These are phyloP conservation scores for Typhlichthys eigenmanni DNA, from an alignment of 2,797 vertebrate species.

Conservation along the genomic window DNA sequence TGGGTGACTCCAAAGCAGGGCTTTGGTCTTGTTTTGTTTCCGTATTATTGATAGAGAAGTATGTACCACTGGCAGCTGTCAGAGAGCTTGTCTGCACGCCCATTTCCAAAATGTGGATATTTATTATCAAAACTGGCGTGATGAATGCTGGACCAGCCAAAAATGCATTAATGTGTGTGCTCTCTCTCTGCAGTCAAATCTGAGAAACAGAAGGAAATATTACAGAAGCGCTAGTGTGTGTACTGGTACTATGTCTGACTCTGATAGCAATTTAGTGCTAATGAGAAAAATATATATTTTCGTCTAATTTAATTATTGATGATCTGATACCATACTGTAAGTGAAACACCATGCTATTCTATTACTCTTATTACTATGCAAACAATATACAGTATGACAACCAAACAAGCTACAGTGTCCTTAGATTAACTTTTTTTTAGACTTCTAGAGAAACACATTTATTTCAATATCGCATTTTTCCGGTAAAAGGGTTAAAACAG, in stretches of 20 bases:
- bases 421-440: too few relatives aligned
- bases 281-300: neutral
- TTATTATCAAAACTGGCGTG: constrained; percentile 36
- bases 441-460: too few relatives aligned
- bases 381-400: neutral
- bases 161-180: constrained; percentile 10
- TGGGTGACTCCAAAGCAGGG: constrained; percentile 38
- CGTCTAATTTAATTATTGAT: neutral
- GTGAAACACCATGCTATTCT: neutral
- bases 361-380: neutral
- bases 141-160: constrained; percentile 26
- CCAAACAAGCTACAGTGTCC: too few relatives aligned
- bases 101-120: constrained; percentile 52
- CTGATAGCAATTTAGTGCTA: neutral
- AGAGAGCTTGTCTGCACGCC: constrained; percentile 46
- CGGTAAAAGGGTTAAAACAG: too few relatives aligned
- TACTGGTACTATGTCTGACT: neutral
- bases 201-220: constrained; percentile 10
- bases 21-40: constrained; percentile 20
- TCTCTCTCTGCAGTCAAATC: constrained; percentile 22
- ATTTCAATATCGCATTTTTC: too few relatives aligned
- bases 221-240: neutral
- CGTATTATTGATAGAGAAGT: constrained; percentile 22
- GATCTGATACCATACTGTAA: neutral
- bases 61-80: constrained; percentile 33